A percentile compares a stretch with the other conserved stretches of the same genome.
Conservation (phyloP, 2,113 vertebrate species). For the Podiceps cristatus region DNA sequence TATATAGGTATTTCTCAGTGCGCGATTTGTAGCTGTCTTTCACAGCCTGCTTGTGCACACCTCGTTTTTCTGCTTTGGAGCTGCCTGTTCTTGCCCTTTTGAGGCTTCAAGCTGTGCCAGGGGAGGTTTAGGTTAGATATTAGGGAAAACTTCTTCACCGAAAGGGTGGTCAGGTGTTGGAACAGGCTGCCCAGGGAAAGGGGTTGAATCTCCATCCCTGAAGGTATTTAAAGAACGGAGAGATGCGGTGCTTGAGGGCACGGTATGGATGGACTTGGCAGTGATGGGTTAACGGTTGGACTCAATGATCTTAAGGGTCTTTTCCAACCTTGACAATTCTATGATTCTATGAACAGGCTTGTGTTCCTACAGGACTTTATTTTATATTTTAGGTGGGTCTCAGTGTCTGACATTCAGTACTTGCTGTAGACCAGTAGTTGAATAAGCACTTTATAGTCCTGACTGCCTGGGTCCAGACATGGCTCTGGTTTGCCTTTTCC, state of each 20-base stretch:
- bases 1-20: fast-evolving
- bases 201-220: too few species aligned
- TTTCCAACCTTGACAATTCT: too few species aligned
- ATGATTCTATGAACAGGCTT: not conserved
- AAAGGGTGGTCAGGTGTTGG: too few species aligned
- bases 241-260: too few species aligned
- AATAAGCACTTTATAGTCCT: not conserved
- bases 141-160: too few species aligned
- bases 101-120: not conserved
- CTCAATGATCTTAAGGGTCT: too few species aligned
- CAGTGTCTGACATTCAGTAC: not conserved
- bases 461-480: not conserved
- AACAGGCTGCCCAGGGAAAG: too few species aligned
- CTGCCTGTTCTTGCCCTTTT: not conserved
- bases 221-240: too few species aligned
- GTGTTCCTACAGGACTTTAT: not conserved
- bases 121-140: too few species aligned
- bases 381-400: not conserved
- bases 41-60: not conserved
- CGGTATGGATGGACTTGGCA: too few species aligned
- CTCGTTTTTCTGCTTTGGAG: not conserved
- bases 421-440: not conserved
- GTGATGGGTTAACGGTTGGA: too few species aligned
- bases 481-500: not conserved
- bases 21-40: not conserved